Conservation (phyloP, 2,113 vertebrate genomes). For the Eidolon helvum region DNA sequence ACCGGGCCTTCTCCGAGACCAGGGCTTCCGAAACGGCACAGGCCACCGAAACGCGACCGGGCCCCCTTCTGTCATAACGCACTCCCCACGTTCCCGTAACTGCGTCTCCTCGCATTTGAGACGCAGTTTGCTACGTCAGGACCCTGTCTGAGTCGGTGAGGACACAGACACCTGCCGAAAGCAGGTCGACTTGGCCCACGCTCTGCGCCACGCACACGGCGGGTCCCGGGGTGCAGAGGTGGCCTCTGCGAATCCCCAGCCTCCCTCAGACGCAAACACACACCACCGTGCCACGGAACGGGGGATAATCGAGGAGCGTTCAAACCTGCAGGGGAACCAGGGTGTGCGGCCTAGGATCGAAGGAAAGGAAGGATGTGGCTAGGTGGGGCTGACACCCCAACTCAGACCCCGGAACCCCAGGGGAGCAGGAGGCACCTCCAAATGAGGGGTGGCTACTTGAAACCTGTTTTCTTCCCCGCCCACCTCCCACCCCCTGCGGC, state of each 20-base stretch:
- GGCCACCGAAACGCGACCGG: rapidly evolving
- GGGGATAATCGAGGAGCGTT: not conserved
- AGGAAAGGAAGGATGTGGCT: not conserved
- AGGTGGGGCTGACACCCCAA: not conserved
- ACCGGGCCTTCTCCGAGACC: not conserved
- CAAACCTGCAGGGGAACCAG: rapidly evolving
- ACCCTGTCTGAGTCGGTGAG: not conserved
- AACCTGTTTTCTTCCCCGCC: not conserved
- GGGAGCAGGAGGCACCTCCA: not conserved
- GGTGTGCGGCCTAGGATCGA: not conserved
- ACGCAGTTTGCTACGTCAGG: not conserved
- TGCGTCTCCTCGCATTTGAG: not conserved
- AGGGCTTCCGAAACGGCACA: not conserved
- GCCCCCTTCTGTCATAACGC: not conserved
- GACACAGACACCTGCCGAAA: not conserved
- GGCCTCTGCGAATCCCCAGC: not conserved
- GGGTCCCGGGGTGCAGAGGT: not conserved
- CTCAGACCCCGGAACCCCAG: not conserved
- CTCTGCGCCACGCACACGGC: not conserved
- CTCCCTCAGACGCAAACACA: rapidly evolving
- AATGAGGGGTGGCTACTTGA: not conserved
- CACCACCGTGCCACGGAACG: not conserved
- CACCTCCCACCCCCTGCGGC: rapidly evolving
- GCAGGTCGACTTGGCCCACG: rapidly evolving
- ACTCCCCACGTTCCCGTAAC: not conserved